Conservation (phyloP, 2,113 vertebrate species). For the Phylloscopus whistleri region DNA sequence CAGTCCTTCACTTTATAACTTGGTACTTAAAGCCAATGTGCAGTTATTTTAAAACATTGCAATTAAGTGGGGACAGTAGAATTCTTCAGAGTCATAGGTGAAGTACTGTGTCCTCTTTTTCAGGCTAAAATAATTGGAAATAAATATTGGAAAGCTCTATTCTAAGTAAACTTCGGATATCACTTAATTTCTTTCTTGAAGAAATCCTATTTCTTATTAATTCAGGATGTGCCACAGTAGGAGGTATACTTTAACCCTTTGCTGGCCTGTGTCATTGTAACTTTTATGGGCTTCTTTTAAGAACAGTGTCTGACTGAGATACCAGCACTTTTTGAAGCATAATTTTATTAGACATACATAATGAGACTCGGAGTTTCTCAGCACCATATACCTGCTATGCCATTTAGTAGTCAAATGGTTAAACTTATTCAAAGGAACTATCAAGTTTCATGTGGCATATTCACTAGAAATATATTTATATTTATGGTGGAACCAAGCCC, state of each 20-base stretch:
- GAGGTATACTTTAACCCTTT: background rate
- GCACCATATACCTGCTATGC: background rate
- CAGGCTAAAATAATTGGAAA: background rate
- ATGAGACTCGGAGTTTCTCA: background rate
- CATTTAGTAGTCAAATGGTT: background rate
- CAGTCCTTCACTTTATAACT: background rate
- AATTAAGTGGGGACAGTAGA: background rate
- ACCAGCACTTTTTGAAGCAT: background rate
- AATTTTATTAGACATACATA: background rate
- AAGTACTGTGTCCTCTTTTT: background rate
- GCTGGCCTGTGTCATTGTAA: background rate
- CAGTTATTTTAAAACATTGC: slow-evolving; percentile 13
- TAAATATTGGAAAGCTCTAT: background rate
- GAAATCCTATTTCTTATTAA: background rate
- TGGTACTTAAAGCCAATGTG: background rate
- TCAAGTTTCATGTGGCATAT: background rate
- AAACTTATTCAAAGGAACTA: background rate
- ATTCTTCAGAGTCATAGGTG: background rate
- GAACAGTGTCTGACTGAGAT: background rate
- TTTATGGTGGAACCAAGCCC: slow-evolving; percentile 18
- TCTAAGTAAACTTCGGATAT: background rate
- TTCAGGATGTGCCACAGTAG: background rate
- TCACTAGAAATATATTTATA: slow-evolving; percentile 38
- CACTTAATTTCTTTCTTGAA: background rate
- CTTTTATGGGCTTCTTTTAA: background rate